These are phyloP conservation scores for Cerastis leucographa DNA, from an alignment of 2,888 invertebrate species.

Conservation along the genomic window DNA sequence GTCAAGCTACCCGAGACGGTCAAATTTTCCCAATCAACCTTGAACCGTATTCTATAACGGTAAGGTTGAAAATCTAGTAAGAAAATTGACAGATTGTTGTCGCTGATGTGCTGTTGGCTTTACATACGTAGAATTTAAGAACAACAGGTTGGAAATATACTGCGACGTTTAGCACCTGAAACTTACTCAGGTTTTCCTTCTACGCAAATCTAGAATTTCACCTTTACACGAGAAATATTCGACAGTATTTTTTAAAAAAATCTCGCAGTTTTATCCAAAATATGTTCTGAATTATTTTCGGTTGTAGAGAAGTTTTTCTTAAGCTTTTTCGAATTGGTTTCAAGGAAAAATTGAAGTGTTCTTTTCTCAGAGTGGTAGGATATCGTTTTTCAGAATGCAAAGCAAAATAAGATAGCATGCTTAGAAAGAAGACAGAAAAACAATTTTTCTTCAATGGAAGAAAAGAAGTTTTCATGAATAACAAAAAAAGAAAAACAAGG, in stretches of 20 bases:
- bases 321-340: not conserved
- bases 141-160: slow-evolving; percentile 39
- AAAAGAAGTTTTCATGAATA: not conserved
- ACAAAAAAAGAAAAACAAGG: not conserved
- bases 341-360: not conserved
- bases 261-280: not conserved
- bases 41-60: too few species aligned
- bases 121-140: not conserved
- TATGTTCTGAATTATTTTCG: not conserved
- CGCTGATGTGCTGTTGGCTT: too few species aligned
- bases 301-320: not conserved
- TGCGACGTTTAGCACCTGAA: not conserved
- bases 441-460: not conserved
- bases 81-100: too few species aligned
- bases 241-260: slow-evolving; percentile 3
- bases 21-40: too few species aligned
- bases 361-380: not conserved
- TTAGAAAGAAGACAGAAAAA: not conserved
- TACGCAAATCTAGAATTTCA: slow-evolving; percentile 3
- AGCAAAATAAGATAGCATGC: not conserved
- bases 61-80: too few species aligned
- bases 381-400: not conserved
- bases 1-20: too few species aligned
- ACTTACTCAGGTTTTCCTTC: not conserved
- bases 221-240: too few species aligned